Conservation (phyloP, 2,888 invertebrate species). For the Oscheius onirici region DNA sequence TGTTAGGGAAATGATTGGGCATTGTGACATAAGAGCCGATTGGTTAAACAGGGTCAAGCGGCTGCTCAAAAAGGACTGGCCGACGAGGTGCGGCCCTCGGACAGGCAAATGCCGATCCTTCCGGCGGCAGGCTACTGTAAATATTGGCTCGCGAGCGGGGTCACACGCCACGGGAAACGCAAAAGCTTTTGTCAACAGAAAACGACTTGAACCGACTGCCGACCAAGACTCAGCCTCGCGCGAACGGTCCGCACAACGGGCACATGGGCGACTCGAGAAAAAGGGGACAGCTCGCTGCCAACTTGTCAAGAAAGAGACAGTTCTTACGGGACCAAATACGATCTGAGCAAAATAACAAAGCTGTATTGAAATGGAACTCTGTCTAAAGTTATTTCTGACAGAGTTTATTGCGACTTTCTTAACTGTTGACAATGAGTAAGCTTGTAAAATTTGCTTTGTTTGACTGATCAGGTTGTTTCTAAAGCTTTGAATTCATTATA, state of each 20-base stretch:
- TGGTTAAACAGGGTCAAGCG: not conserved
- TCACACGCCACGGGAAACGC: constrained; percentile 34
- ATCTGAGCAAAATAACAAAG: no score
- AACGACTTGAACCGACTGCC: constrained; percentile 32
- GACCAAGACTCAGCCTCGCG: not conserved
- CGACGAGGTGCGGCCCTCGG: constrained; percentile 8
- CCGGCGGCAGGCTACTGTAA: constrained; percentile 35
- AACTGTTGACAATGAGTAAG: no score
- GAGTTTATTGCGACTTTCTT: no score
- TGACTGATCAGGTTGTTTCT: no score
- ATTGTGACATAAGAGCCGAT: not conserved
- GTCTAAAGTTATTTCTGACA: not conserved
- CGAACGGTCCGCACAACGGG: constrained; percentile 11
- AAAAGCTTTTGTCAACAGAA: constrained; percentile 31
- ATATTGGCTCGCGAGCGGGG: constrained; percentile 34
- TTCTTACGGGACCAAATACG: no score
- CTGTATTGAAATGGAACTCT: no score
- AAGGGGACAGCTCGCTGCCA: no score
- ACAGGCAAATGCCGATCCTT: constrained; percentile 22
- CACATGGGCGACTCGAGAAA: constrained; percentile 9
- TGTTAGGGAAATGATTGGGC: no score
- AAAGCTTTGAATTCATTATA: no score
- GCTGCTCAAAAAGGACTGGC: constrained; percentile 12
- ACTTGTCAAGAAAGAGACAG: no score
- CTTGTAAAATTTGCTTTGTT: no score